Percentiles rank a stretch among this genome's conserved stretches.
These are phyloP conservation scores for Spea hammondii DNA, from an alignment of 2,797 vertebrate species.

Conservation along the genomic window DNA sequence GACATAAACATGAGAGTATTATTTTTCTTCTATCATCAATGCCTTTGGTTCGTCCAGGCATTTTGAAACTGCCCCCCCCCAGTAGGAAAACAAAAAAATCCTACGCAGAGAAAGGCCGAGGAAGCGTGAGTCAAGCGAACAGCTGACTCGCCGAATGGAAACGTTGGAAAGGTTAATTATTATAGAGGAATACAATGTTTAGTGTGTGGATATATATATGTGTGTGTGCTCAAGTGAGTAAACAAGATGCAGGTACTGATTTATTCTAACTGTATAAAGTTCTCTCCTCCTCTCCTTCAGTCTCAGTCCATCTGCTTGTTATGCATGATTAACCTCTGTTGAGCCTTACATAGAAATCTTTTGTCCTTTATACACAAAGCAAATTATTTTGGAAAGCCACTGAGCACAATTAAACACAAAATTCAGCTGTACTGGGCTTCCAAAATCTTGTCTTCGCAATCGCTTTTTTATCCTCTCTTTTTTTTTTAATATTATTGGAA, in stretches of 20 bases:
- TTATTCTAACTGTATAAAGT: slow-evolving; percentile 62
- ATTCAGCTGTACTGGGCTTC: slow-evolving; percentile 70
- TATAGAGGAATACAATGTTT: slow-evolving; percentile 41
- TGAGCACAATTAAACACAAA: slow-evolving; percentile 80
- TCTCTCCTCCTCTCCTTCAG: slow-evolving; percentile 65
- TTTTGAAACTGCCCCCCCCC: neutral
- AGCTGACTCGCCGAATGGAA: slow-evolving; percentile 14
- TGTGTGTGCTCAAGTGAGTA: slow-evolving; percentile 19
- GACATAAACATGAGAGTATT: slow-evolving; percentile 2
- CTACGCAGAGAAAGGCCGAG: slow-evolving; percentile 20
- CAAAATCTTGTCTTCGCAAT: slow-evolving; percentile 54
- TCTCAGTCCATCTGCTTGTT: slow-evolving; percentile 78
- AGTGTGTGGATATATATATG: slow-evolving; percentile 44
- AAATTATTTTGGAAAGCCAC: slow-evolving; percentile 95
- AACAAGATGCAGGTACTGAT: slow-evolving; percentile 69
- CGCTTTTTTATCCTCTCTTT: slow-evolving; percentile 20
- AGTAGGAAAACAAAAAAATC: neutral
- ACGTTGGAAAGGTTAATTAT: slow-evolving; percentile 48
- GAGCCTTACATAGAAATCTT: slow-evolving; percentile 91
- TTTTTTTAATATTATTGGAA: neutral
- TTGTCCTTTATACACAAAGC: slow-evolving; percentile 98
- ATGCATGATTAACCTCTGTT: slow-evolving; percentile 91
- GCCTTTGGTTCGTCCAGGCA: neutral
- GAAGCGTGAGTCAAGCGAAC: slow-evolving; percentile 24
- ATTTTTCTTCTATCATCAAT: neutral